Percentiles rank a stretch among this genome's conserved stretches.
These are phyloP conservation scores for Gymnarchus niloticus DNA, from an alignment of 2,113 vertebrate genomes.

Conservation along the genomic window DNA sequence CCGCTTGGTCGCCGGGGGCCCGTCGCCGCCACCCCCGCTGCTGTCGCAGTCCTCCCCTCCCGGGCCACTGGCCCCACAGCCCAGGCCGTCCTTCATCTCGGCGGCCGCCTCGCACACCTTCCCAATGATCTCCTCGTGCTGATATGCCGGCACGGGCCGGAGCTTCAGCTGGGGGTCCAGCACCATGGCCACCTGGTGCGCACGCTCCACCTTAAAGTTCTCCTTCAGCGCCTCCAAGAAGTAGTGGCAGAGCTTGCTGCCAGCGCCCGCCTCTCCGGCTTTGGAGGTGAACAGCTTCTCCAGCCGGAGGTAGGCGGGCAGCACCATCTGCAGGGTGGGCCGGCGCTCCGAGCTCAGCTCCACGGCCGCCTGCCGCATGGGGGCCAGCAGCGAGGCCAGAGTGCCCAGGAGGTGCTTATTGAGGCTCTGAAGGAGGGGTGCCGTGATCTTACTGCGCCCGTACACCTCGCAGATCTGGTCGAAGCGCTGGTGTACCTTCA, in stretches of 20 bases:
- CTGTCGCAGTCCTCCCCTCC: slow-evolving; percentile 72
- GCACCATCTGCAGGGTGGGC: slow-evolving; percentile 90
- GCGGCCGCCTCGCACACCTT: slow-evolving; percentile 89
- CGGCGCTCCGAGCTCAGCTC: slow-evolving; percentile 87
- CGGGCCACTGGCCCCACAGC: slow-evolving; percentile 54
- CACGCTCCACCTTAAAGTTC: slow-evolving; percentile 94
- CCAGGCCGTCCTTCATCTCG: slow-evolving; percentile 71
- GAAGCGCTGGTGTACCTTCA: slow-evolving; percentile 88
- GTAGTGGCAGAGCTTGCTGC: slow-evolving; percentile 97
- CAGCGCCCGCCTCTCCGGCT: slow-evolving; percentile 84
- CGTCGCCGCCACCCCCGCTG: slow-evolving; percentile 77
- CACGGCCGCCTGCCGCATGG: slow-evolving; percentile 83
- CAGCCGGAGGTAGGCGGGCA: slow-evolving; percentile 89
- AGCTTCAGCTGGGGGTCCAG: slow-evolving; percentile 95
- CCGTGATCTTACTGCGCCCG: slow-evolving; percentile 86
- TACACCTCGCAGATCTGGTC: slow-evolving; percentile 95
- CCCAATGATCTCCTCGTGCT: slow-evolving; percentile 93
- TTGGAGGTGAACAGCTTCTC: slow-evolving; percentile 99
- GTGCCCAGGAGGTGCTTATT: slow-evolving; percentile 94
- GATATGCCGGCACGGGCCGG: slow-evolving; percentile 84
- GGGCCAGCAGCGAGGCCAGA: slow-evolving; percentile 81
- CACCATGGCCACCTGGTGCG: slow-evolving; percentile 96
- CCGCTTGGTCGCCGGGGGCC: slow-evolving; percentile 70
- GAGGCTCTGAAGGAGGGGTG: slow-evolving; percentile 87
- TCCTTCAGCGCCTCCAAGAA: slow-evolving; percentile 95